Evolutionary conservation across 2,888 invertebrate genomes (phyloP).

Genomic region (Fissipunctia ypsillon): DNA sequence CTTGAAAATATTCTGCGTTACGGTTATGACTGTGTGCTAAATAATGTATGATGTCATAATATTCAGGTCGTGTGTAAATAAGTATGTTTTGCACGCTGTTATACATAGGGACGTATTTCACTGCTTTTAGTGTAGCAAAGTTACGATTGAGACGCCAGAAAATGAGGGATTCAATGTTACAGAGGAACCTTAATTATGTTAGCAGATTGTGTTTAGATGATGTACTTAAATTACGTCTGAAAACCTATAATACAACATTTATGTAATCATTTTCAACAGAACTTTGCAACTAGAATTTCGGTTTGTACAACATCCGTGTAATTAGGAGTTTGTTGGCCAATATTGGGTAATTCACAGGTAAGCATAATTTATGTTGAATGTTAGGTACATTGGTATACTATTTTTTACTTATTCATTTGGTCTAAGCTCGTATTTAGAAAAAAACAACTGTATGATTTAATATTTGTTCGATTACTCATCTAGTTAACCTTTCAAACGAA

Average conservation of each 20-base stretch:
- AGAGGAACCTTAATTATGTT: not conserved
- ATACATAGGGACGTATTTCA: conserved; percentile 1
- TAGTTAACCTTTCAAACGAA: not conserved
- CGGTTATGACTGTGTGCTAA: conserved; percentile 33
- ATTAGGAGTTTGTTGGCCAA: not conserved
- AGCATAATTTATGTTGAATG: not conserved
- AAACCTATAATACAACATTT: too few species aligned
- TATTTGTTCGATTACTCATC: not conserved
- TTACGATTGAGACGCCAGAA: not conserved
- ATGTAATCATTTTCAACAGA: conserved; percentile 8
- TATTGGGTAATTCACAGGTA: not conserved
- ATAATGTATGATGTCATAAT: conserved; percentile 41
- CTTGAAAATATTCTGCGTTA: conserved; percentile 37
- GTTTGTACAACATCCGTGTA: not conserved
- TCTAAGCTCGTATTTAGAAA: not conserved
- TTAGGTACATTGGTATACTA: not conserved
- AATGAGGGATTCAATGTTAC: not conserved
- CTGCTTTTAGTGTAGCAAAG: not conserved
- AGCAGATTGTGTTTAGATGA: not conserved
- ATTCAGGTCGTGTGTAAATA: conserved; percentile 22
- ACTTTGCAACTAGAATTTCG: not conserved
- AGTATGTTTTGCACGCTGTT: conserved; percentile 14
- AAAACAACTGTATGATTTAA: not conserved
- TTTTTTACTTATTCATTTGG: not conserved
- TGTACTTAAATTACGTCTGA: not conserved